These are phyloP conservation scores for Miniopterus natalensis DNA, from an alignment of 2,113 vertebrate species.

Conservation along the genomic window DNA sequence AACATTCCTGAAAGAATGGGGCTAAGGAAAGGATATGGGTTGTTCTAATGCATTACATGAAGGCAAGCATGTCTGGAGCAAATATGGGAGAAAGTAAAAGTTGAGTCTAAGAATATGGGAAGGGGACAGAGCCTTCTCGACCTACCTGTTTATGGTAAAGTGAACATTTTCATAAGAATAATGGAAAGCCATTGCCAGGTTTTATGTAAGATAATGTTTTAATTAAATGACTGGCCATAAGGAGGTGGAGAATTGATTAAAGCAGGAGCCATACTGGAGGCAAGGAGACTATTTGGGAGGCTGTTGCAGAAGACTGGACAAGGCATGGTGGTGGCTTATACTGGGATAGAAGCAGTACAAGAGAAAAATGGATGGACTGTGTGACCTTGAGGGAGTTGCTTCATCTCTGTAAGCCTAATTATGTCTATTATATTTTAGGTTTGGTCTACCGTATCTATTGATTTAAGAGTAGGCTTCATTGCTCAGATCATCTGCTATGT, in stretches of 20 bases:
- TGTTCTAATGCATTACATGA: not conserved
- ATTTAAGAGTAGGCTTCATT: not conserved
- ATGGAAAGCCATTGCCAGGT: not conserved
- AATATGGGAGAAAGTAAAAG: not conserved
- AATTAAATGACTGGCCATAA: not conserved
- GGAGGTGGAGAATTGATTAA: not conserved
- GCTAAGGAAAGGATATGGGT: not conserved
- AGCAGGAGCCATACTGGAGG: not conserved
- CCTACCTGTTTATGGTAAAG: not conserved
- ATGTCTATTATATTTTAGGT: not conserved
- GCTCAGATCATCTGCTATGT: not conserved
- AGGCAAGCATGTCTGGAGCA: not conserved
- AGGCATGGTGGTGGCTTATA: not conserved
- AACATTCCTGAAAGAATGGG: not conserved
- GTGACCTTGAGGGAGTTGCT: not conserved
- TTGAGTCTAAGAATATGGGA: not conserved
- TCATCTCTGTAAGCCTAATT: not conserved
- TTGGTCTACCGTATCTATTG: not conserved
- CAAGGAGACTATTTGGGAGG: not conserved
- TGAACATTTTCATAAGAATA: constrained; percentile 1
- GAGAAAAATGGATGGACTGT: not conserved
- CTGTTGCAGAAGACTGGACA: not conserved
- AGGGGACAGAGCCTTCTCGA: not conserved
- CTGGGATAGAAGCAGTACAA: not conserved
- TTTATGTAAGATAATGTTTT: not conserved